These are phyloP conservation scores for Papilio machaon DNA, from an alignment of 1,140 invertebrate species.

Conservation along the genomic window DNA sequence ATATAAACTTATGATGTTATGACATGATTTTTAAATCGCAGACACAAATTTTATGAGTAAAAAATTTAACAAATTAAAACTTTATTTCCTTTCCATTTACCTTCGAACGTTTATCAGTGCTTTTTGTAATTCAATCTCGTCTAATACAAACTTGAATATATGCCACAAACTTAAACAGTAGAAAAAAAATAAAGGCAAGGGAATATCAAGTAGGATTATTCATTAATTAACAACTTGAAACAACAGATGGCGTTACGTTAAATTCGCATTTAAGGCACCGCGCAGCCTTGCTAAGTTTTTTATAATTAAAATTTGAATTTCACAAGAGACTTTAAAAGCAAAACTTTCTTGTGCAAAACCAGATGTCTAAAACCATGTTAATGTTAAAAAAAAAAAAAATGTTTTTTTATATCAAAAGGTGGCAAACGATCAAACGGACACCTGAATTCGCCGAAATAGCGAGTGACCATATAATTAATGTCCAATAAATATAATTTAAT, in stretches of 20 bases:
- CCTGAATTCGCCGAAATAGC: too few relatives aligned
- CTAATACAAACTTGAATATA: neutral
- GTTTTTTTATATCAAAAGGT: too few relatives aligned
- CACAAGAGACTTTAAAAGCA: neutral
- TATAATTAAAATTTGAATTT: neutral
- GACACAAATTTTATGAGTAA: too few relatives aligned
- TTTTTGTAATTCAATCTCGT: too few relatives aligned
- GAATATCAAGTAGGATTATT: slow-evolving; percentile 1
- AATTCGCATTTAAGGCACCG: slow-evolving; percentile 9
- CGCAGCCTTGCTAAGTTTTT: neutral
- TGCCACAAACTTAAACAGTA: neutral
- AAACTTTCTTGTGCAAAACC: neutral
- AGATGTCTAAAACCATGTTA: neutral
- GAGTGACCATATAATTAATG: too few relatives aligned
- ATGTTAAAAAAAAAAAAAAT: neutral
- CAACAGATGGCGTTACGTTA: slow-evolving; percentile 30
- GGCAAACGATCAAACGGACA: too few relatives aligned
- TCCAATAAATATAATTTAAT: too few relatives aligned
- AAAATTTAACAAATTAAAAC: too few relatives aligned
- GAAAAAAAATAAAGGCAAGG: neutral
- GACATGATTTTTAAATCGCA: too few relatives aligned
- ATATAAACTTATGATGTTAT: too few relatives aligned
- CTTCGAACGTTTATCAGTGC: too few relatives aligned
- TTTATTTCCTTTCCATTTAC: too few relatives aligned
- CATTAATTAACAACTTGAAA: neutral